Evolutionary conservation across 1,140 invertebrate genomes (phyloP).

Genomic region (Hetaerina americana): DNA sequence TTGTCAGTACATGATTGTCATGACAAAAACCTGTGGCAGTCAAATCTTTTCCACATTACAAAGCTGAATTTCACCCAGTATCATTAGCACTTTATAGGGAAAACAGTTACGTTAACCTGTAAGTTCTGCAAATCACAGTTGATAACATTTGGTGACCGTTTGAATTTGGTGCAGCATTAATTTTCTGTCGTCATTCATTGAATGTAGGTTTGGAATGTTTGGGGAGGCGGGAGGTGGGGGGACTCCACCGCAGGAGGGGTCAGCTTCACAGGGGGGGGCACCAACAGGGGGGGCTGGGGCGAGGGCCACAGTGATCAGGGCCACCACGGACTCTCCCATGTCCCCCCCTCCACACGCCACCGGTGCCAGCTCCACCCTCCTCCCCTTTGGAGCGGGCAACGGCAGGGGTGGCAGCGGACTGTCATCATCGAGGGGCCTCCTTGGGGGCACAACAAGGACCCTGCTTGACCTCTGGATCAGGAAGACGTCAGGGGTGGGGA

Average conservation of each 20-base stretch:
- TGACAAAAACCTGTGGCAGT: too few species aligned
- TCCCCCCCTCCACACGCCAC: constrained; percentile 44
- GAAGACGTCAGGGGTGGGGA: constrained; percentile 17
- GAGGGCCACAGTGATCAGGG: constrained; percentile 54
- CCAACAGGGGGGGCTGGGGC: constrained; percentile 24
- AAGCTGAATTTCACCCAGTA: too few species aligned
- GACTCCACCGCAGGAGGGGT: too few species aligned
- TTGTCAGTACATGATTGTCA: too few species aligned
- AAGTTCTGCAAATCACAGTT: too few species aligned
- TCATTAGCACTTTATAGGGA: too few species aligned
- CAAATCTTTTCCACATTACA: too few species aligned
- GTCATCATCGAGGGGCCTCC: constrained; percentile 23
- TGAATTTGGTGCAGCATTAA: too few species aligned
- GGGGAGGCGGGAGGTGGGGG: not conserved
- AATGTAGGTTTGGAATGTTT: not conserved
- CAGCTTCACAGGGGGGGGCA: too few species aligned
- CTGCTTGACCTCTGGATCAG: constrained; percentile 51
- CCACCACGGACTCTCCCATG: constrained; percentile 69
- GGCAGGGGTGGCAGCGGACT: constrained; percentile 13
- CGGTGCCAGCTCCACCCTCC: constrained; percentile 31
- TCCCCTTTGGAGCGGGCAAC: constrained; percentile 10
- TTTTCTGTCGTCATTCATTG: too few species aligned
- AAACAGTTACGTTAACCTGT: too few species aligned
- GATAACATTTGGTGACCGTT: too few species aligned
- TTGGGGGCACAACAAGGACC: constrained; percentile 28